Percentiles rank a stretch among this genome's conserved stretches.
Evolutionary conservation across 2,888 invertebrate species (phyloP).

Genomic region (Aplocera efformata): DNA sequence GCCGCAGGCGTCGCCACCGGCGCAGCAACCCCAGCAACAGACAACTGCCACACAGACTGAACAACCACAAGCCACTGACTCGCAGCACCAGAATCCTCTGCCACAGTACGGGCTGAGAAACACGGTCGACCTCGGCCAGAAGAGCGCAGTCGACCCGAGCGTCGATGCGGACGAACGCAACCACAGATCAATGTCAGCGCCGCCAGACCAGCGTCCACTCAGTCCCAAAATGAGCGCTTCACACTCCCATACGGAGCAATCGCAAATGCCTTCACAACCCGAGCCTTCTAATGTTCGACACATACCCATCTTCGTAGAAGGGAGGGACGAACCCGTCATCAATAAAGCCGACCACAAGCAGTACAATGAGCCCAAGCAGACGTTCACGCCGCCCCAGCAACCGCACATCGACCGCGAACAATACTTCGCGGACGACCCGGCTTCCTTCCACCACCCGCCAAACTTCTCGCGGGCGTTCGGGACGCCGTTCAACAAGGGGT

Average conservation of each 20-base stretch:
- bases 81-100: conserved; percentile 51
- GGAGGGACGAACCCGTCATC: conserved; percentile 88
- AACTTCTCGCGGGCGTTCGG: conserved; percentile 71
- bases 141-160: conserved; percentile 76
- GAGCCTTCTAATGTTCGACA: conserved; percentile 84
- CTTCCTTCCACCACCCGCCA: conserved; percentile 62
- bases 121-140: conserved; percentile 89
- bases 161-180: conserved; percentile 81
- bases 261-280: conserved; percentile 29
- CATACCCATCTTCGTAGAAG: conserved; percentile 94
- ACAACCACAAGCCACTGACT: conserved; percentile 41
- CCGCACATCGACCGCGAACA: conserved; percentile 68
- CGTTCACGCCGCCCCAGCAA: conserved; percentile 46
- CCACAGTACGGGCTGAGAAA: conserved; percentile 87
- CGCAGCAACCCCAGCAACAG: conserved; percentile 47
- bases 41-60: conserved; percentile 69
- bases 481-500: conserved; percentile 60
- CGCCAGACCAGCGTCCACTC: conserved; percentile 79
- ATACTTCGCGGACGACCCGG: conserved; percentile 64
- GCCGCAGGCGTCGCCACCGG: conserved; percentile 33
- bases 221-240: conserved; percentile 58
- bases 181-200: conserved; percentile 90
- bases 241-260: conserved; percentile 38
- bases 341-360: conserved; percentile 78
- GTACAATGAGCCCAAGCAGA: conserved; percentile 55